Evolutionary conservation across 1,140 invertebrate genomes (phyloP), one percentile per base, ranked within the genome.

Genomic region (Aleiodes sp.): DNA sequence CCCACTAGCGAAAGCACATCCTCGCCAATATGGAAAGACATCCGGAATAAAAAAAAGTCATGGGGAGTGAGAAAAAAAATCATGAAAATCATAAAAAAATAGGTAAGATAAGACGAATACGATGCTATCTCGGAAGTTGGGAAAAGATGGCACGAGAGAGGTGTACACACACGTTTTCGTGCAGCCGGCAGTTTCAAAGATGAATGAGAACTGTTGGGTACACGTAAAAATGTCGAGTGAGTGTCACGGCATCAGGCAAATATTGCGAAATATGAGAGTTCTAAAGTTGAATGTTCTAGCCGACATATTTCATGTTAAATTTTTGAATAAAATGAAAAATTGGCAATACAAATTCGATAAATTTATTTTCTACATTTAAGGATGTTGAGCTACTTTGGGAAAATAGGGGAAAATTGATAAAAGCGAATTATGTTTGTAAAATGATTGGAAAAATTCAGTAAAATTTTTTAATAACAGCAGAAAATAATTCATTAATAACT

Each of bases 261-360:
- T 52, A 52, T 52, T 24, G 46, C 46, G 46, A 52, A 52, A 52
- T 52, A 52, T 52, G 46, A 24, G 21, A 52, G 46, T 52, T 52
- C 16, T 52, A 52, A 52, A 52, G 19, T 52, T 21, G 21, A 52
- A 52, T 52, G 46, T 52, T 52, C 10, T 52, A 21, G 46, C 21
- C 21, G 26, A 52, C 46, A 52, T 76, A 75, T 78, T 68, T 77
- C n/a, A n/a, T n/a, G n/a, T n/a, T n/a, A n/a, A n/a, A n/a, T n/a
- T n/a, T n/a, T n/a, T n/a, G n/a, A n/a, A n/a, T n/a, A n/a, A n/a
- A n/a, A n/a, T n/a, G n/a, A n/a, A n/a, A n/a, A n/a, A n/a, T n/a
- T n/a, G n/a, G n/a, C n/a, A n/a, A n/a, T n/a, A n/a, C n/a, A n/a
- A n/a, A n/a, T n/a, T n/a, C n/a, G n/a, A n/a, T n/a, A n/a, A n/a